phyloP scores from a whole-genome alignment of 2,797 vertebrate genomes.

The Rhinella marina region DNA sequence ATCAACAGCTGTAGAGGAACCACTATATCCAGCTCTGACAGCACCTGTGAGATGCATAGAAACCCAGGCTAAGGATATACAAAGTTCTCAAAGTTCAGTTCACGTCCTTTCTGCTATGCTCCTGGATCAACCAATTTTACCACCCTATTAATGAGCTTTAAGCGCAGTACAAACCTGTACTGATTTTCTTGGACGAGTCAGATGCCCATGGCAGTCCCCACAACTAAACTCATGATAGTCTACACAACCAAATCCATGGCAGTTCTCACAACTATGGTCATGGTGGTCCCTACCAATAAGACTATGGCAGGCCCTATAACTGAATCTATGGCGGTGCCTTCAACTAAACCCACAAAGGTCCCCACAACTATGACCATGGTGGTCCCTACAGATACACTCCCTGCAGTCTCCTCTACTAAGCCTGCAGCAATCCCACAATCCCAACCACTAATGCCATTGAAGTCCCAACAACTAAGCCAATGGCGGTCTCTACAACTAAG shows the following conservation, averaged over 20 bases:
- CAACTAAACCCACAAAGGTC: neutral
- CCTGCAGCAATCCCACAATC: neutral
- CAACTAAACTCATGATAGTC: neutral
- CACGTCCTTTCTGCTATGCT: neutral
- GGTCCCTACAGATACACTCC: neutral
- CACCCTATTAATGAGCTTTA: neutral
- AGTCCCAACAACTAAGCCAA: neutral
- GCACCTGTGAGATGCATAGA: slow-evolving; percentile 76
- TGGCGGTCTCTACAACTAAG: neutral
- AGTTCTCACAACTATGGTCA: neutral
- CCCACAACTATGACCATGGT: too few species aligned
- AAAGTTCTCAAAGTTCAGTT: neutral
- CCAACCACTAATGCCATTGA: neutral
- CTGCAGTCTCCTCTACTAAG: too few species aligned
- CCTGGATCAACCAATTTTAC: neutral
- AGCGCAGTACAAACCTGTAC: neutral
- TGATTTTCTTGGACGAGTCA: neutral
- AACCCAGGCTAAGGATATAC: neutral
- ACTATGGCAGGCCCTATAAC: neutral
- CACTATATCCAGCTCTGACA: slow-evolving; percentile 96
- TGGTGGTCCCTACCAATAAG: neutral
- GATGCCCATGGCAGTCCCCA: neutral
- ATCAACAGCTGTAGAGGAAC: slow-evolving; percentile 96
- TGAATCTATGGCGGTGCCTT: neutral
- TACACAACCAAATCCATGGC: neutral